phyloP scores from a whole-genome alignment of 2,888 invertebrate genomes.

The Sinelater perroti region DNA sequence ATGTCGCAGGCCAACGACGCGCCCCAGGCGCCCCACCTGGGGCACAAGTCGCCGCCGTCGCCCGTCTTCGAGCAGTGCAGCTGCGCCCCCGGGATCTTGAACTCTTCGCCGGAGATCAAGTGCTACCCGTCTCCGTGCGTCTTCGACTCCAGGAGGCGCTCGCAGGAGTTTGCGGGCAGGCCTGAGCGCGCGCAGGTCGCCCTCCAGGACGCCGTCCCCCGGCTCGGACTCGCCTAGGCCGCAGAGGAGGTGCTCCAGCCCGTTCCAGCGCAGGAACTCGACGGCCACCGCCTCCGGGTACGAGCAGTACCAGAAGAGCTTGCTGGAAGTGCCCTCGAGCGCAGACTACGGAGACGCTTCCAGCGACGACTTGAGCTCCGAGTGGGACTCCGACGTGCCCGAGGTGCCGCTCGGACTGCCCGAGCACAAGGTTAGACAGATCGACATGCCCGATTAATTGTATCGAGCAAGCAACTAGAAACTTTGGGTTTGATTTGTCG shows the following conservation, averaged over 20 bases:
- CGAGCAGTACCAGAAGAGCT: slow-evolving; percentile 80
- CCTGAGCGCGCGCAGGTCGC: neutral
- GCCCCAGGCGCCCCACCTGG: neutral
- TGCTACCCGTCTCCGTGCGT: slow-evolving; percentile 58
- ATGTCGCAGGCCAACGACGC: slow-evolving; percentile 41
- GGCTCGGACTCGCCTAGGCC: slow-evolving; percentile 42
- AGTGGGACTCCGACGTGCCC: slow-evolving; percentile 88
- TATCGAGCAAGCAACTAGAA: too few relatives aligned
- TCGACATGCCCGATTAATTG: neutral
- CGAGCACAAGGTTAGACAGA: slow-evolving; percentile 48
- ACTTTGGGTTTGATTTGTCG: too few relatives aligned
- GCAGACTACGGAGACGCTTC: slow-evolving; percentile 89
- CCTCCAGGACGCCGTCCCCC: slow-evolving; percentile 51
- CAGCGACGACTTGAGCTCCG: slow-evolving; percentile 89
- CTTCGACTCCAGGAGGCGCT: slow-evolving; percentile 47
- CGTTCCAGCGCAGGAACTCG: slow-evolving; percentile 47
- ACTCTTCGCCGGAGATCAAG: slow-evolving; percentile 47
- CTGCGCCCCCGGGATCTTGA: slow-evolving; percentile 17
- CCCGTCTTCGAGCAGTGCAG: slow-evolving; percentile 1
- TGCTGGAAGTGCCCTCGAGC: slow-evolving; percentile 78
- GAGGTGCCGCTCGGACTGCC: slow-evolving; percentile 56
- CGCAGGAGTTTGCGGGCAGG: slow-evolving; percentile 22
- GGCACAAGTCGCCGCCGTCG: neutral
- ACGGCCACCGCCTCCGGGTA: slow-evolving; percentile 64
- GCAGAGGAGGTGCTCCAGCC: slow-evolving; percentile 45